Conservation (phyloP, 2,888 invertebrate genomes). For the Cordilura impudica region DNA sequence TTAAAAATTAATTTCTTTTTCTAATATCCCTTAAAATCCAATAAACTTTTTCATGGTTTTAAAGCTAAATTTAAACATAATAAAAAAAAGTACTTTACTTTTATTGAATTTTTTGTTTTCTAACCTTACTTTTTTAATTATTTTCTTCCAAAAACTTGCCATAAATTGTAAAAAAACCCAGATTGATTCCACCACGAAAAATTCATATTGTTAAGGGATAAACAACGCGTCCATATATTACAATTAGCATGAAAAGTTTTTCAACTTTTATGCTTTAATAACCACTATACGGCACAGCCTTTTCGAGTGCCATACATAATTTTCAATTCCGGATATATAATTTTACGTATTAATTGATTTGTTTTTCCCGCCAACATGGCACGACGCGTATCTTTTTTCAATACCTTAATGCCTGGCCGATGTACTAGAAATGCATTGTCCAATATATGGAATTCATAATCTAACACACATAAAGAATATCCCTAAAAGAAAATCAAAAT, state of each 20-base stretch:
- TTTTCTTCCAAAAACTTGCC: slow-evolving; percentile 16
- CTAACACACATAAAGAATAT: slow-evolving; percentile 91
- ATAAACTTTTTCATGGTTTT: not conserved
- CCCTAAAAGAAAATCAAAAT: slow-evolving; percentile 81
- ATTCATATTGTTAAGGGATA: slow-evolving; percentile 45
- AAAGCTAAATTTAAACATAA: not conserved
- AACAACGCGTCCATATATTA: slow-evolving; percentile 55
- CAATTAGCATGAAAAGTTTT: slow-evolving; percentile 63
- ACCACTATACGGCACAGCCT: slow-evolving; percentile 87
- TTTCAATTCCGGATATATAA: slow-evolving; percentile 91
- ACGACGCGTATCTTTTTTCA: slow-evolving; percentile 87
- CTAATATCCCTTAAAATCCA: slow-evolving; percentile 32
- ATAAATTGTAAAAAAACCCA: slow-evolving; percentile 35
- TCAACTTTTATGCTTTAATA: slow-evolving; percentile 69
- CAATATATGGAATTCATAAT: slow-evolving; percentile 94
- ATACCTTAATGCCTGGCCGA: slow-evolving; percentile 93
- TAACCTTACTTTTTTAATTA: not conserved
- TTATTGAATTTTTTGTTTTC: slow-evolving; percentile 10
- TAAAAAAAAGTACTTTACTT: not conserved
- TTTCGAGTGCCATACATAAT: slow-evolving; percentile 88
- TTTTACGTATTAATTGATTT: slow-evolving; percentile 86
- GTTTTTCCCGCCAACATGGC: slow-evolving; percentile 88
- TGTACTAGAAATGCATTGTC: slow-evolving; percentile 96
- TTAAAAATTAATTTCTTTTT: slow-evolving; percentile 33
- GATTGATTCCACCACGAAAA: slow-evolving; percentile 50